Conservation (phyloP, 2,888 invertebrate species). For the Cabera pusaria region DNA sequence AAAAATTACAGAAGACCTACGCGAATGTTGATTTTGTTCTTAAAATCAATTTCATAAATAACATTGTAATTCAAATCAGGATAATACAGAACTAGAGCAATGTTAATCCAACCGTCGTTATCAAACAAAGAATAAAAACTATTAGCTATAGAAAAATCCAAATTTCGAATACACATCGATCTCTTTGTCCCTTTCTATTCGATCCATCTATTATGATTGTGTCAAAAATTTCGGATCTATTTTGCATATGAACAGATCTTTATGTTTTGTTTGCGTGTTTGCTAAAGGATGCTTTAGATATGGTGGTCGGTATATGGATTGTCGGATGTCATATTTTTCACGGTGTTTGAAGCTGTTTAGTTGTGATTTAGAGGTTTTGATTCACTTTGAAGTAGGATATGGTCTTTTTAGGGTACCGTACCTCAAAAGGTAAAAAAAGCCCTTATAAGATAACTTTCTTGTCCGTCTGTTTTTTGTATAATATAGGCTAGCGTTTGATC, state of each 20-base stretch:
- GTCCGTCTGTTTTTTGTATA: no score
- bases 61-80: no score
- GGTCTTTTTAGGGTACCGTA: no score
- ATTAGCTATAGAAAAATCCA: conserved; percentile 34
- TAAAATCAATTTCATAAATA: no score
- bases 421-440: no score
- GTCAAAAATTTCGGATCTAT: conserved; percentile 62
- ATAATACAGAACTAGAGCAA: conserved; percentile 10
- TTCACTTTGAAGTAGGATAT: no score
- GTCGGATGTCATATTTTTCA: conserved; percentile 22
- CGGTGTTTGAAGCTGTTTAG: conserved; percentile 21
- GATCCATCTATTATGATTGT: conserved; percentile 76
- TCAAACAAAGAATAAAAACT: conserved; percentile 18
- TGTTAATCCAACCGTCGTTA: no score
- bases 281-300: conserved; percentile 17
- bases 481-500: no score
- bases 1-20: no score
- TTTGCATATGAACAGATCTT: conserved; percentile 76
- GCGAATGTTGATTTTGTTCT: no score
- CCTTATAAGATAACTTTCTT: no score
- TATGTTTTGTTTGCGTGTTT: conserved; percentile 32
- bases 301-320: conserved; percentile 25
- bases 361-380: conserved; percentile 6
- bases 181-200: conserved; percentile 45
- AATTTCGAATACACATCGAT: conserved; percentile 32